Evolutionary conservation across 2,888 invertebrate species (phyloP).

Genomic region (Tipula unca): DNA sequence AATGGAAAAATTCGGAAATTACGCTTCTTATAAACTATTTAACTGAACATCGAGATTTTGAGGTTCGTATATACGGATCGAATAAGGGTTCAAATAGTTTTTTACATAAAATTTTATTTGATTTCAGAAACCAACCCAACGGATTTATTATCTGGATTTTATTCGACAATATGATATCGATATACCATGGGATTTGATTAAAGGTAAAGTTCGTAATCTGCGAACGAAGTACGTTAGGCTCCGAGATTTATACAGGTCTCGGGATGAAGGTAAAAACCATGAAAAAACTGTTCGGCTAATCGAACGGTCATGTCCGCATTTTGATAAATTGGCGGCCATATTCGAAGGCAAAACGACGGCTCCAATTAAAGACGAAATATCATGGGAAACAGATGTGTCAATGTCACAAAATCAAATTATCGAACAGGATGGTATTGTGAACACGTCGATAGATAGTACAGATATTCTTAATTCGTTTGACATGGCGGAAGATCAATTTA

Average conservation of each 20-base stretch:
- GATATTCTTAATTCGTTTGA: neutral
- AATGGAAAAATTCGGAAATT: neutral
- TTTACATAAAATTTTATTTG: no score
- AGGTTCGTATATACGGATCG: neutral
- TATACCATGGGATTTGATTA: neutral
- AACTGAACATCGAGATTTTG: neutral
- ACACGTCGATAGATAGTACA: neutral
- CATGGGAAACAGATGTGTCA: neutral
- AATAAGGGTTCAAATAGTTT: neutral
- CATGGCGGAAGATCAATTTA: neutral
- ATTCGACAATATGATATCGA: neutral
- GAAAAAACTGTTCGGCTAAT: neutral
- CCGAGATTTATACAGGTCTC: neutral
- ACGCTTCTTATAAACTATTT: neutral
- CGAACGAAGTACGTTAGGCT: neutral
- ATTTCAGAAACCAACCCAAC: neutral
- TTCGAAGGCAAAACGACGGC: neutral
- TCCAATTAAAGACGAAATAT: neutral
- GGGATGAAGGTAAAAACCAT: neutral
- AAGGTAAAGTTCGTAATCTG: neutral
- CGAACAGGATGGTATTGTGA: neutral
- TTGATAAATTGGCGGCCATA: neutral
- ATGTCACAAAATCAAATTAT: neutral
- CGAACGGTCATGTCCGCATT: neutral
- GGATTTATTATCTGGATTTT: neutral